phyloP scores from a whole-genome alignment of 2,113 vertebrate genomes.

The Trogon surrucura region DNA sequence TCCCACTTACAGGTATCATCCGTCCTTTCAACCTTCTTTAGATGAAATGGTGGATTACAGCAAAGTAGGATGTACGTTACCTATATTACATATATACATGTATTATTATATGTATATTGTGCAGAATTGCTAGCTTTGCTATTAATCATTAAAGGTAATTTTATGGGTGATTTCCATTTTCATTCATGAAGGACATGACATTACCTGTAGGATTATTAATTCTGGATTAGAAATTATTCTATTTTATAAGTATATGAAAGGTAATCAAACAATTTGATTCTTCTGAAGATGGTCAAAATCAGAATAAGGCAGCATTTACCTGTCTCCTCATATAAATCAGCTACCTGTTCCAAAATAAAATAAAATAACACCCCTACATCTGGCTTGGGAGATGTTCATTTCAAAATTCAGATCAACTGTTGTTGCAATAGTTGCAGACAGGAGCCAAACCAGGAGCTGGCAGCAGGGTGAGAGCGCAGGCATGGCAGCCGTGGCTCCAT shows the following conservation, averaged over 20 bases:
- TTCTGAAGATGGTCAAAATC: neutral
- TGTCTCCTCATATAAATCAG: neutral
- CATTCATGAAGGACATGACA: neutral
- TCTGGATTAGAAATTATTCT: neutral
- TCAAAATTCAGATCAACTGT: neutral
- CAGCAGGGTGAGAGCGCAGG: neutral
- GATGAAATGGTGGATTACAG: neutral
- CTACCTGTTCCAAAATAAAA: neutral
- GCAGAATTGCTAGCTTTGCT: neutral
- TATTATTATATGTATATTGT: neutral
- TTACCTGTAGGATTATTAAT: neutral
- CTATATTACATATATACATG: neutral
- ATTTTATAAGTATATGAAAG: neutral
- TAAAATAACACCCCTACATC: neutral
- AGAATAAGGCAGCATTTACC: neutral
- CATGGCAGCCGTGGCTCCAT: neutral
- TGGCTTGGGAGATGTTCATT: neutral
- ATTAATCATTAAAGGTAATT: neutral
- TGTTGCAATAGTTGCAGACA: neutral
- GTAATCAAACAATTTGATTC: neutral
- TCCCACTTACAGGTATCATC: neutral
- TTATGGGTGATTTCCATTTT: neutral
- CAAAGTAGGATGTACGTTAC: fast-evolving
- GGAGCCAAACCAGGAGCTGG: neutral
- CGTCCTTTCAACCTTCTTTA: neutral